These are phyloP conservation scores for Ommatoiulus sabulosus DNA, from an alignment of 2,888 invertebrate species.

Conservation along the genomic window DNA sequence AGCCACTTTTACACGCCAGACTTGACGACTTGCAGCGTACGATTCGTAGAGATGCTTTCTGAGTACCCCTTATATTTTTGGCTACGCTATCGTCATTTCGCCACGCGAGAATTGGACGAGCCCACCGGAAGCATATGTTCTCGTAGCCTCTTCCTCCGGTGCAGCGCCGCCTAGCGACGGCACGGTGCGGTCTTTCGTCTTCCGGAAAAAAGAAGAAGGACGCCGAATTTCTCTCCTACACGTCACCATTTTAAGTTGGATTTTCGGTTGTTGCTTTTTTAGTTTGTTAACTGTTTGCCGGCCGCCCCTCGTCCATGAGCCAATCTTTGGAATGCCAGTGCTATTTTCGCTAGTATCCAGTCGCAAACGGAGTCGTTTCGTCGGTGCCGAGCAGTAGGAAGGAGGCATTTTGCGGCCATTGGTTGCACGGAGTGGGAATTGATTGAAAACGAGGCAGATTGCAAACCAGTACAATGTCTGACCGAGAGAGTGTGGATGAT, in stretches of 20 bases:
- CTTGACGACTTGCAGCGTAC: no score
- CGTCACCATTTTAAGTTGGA: conserved; percentile 50
- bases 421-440: conserved; percentile 52
- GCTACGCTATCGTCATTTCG: no score
- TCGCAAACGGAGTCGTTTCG: conserved; percentile 42
- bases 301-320: conserved; percentile 48
- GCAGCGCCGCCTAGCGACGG: conserved; percentile 31
- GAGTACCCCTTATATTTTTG: no score
- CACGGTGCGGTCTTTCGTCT: conserved; percentile 1
- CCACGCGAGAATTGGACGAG: background rate
- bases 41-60: no score
- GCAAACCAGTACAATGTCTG: conserved; percentile 65
- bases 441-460: conserved; percentile 52
- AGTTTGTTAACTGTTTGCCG: conserved; percentile 14
- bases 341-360: conserved; percentile 42
- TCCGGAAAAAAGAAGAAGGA: conserved; percentile 45
- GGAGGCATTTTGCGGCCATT: conserved; percentile 34
- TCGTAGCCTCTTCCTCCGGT: background rate
- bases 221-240: conserved; percentile 42
- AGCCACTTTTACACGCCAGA: no score
- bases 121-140: conserved; percentile 34
- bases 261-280: conserved; percentile 50
- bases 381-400: conserved; percentile 2
- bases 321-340: conserved; percentile 48
- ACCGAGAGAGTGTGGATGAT: conserved; percentile 68